Percentiles rank a stretch among this genome's conserved stretches.
phyloP scores from a whole-genome alignment of 1,140 invertebrate genomes.

The Leucophenga varia region DNA sequence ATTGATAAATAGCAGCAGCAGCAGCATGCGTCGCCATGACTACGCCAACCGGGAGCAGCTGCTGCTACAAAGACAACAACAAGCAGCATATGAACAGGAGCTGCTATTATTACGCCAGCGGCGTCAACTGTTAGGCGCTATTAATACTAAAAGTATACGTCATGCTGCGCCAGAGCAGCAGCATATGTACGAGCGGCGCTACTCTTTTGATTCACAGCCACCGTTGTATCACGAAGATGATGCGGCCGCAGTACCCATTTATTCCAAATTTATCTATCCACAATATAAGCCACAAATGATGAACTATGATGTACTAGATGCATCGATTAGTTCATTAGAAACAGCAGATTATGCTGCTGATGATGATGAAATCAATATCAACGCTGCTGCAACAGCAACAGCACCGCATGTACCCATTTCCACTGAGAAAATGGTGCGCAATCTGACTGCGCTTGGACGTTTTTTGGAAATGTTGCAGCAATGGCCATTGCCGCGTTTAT shows the following conservation, averaged over 20 bases:
- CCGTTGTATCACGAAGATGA: too few relatives aligned
- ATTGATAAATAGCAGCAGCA: constrained; percentile 32
- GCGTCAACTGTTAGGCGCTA: too few relatives aligned
- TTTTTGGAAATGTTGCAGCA: constrained; percentile 40
- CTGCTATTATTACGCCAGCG: too few relatives aligned
- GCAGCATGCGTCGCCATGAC: constrained; percentile 18
- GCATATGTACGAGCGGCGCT: constrained; percentile 33
- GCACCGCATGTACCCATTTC: background rate
- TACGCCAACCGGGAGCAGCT: constrained; percentile 16
- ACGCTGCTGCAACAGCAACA: background rate
- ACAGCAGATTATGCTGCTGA: constrained; percentile 20
- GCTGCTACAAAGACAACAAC: background rate
- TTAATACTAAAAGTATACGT: constrained; percentile 44
- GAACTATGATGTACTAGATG: constrained; percentile 14
- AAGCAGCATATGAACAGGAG: constrained; percentile 19
- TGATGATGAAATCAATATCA: constrained; percentile 23
- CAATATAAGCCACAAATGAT: constrained; percentile 7
- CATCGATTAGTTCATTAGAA: constrained; percentile 35
- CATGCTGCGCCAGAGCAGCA: constrained; percentile 17
- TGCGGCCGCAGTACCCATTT: constrained; percentile 36
- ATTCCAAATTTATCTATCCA: constrained; percentile 35
- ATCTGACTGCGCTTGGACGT: constrained; percentile 42
- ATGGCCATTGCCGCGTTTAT: constrained; percentile 47
- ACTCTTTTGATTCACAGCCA: constrained; percentile 28
- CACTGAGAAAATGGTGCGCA: constrained; percentile 33